Conservation (phyloP, 2,797 vertebrate genomes). For the Furcifer pardalis region DNA sequence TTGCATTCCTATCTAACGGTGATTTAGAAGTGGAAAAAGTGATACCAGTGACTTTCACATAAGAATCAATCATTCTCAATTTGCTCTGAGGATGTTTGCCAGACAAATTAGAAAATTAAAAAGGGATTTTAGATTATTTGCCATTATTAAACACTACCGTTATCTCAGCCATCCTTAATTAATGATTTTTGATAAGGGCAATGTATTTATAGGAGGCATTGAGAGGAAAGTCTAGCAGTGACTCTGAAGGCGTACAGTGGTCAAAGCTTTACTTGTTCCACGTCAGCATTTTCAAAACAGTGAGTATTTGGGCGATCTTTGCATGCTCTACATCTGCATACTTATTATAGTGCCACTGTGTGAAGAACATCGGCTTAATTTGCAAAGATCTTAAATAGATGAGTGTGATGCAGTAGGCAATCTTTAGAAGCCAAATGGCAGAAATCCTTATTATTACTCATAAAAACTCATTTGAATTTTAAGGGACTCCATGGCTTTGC, state of each 20-base stretch:
- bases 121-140: constrained; percentile 59
- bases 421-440: neutral
- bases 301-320: constrained; percentile 21
- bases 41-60: constrained; percentile 38
- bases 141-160: constrained; percentile 45
- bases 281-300: neutral
- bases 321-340: neutral
- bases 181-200: constrained; percentile 65
- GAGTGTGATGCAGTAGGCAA: neutral
- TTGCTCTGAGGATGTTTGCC: constrained; percentile 61
- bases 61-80: constrained; percentile 26
- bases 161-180: constrained; percentile 56
- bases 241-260: neutral
- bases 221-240: constrained; percentile 23
- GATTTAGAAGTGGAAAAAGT: constrained; percentile 58
- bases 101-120: constrained; percentile 67
- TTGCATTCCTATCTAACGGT: constrained; percentile 49
- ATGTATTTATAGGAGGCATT: constrained; percentile 55
- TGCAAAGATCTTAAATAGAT: neutral
- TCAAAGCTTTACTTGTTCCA: neutral
- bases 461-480: constrained; percentile 28
- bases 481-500: constrained; percentile 46
- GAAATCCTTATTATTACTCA: neutral
- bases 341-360: too few species aligned
- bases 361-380: neutral